Base-by-base conservation (phyloP, 2,888 invertebrate species). In the Tetheella fluctuosa region DNA sequence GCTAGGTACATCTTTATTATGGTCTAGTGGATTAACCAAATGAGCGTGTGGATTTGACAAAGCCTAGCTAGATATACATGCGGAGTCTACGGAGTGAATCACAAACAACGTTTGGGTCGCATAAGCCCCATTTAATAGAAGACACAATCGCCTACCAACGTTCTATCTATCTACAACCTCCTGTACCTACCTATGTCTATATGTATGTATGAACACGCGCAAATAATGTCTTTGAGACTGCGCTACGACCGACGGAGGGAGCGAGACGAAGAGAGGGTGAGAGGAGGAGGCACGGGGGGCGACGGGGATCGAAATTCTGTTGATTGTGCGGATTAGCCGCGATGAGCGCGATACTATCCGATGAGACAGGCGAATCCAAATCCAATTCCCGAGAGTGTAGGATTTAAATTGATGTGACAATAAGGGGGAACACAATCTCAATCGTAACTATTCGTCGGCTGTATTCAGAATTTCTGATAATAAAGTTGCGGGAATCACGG, bases 361-460 rank as follows among this genome's bases (percentile, higher is more conserved):
- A 48, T 7, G 17, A 17, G 48, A 48, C 48, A 48, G 48, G 48
- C 48, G 48, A 48, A 48, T 48, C 48, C 48, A 20, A 48, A 48
- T 48, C 48, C 48, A 48, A 48, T 48, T 48, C 53, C 28, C 54
- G 28, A 28, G 54, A 54, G 54, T 54, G 54, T 30, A 54, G 28
- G 28, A 30, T 54, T 54, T 54, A 30, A 28, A 30, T 54, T 30
- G 28, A 30, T 54, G 54, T 54, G 28, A 28, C 54, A 30, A 54
- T 54, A 30, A 25, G 17, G 48, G 48, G 8, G 15, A 42, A 20
- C 48, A 20, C 48, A 48, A 48, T 48, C 48, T 20, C 48, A n/a
- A 48, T 48, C 20, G 48, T 8, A 48, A 48, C 48, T 48, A 48
- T 48, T 48, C 20, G 48, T 48, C 48, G 48, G 48, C 10, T 48